Percentiles rank a stretch among this genome's conserved stretches.
These are phyloP conservation scores for Polyommatus icarus DNA, from an alignment of 2,888 invertebrate species.

Conservation along the genomic window DNA sequence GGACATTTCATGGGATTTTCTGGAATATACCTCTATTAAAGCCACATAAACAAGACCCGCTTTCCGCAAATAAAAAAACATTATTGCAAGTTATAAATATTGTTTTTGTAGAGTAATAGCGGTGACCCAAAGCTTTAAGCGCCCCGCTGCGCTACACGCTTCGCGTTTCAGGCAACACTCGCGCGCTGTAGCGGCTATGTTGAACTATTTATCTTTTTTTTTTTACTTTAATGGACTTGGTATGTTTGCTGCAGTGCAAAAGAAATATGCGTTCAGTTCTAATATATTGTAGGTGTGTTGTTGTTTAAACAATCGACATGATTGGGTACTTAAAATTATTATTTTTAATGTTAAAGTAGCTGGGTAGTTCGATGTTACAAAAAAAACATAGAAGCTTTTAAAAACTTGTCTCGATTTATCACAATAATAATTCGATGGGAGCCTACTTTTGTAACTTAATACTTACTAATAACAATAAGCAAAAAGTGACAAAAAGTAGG, in stretches of 20 bases:
- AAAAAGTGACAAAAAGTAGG: too few relatives aligned
- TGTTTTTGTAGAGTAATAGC: conserved; percentile 45
- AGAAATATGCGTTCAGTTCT: background rate
- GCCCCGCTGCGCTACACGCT: conserved; percentile 65
- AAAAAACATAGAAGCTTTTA: too few relatives aligned
- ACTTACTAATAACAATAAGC: too few relatives aligned
- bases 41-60: background rate
- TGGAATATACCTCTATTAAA: background rate
- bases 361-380: too few relatives aligned
- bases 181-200: background rate
- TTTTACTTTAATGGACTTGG: conserved; percentile 38
- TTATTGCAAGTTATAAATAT: conserved; percentile 34
- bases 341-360: too few relatives aligned
- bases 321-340: background rate
- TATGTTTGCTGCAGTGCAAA: conserved; percentile 14
- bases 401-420: too few relatives aligned
- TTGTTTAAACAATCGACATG: background rate
- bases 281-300: background rate
- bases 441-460: too few relatives aligned
- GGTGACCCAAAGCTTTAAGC: conserved; percentile 66
- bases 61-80: conserved; percentile 34
- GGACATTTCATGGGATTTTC: too few relatives aligned
- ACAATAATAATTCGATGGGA: too few relatives aligned
- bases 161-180: conserved; percentile 44
- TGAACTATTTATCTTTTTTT: conserved; percentile 10